Conservation (phyloP, 1,140 invertebrate species). For the Lethocerus indicus region DNA sequence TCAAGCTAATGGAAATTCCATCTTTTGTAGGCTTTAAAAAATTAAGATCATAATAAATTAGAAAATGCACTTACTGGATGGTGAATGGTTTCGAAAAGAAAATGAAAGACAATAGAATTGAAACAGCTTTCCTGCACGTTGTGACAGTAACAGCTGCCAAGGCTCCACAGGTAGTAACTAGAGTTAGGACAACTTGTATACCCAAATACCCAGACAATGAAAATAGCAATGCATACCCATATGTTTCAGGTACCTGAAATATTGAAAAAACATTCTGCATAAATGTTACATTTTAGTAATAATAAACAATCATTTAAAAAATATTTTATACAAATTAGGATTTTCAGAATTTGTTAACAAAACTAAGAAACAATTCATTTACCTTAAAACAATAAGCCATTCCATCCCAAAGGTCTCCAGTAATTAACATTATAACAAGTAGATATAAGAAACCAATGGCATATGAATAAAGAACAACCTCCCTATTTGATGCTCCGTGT, state of each 20-base stretch:
- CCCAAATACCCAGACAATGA: slow-evolving; percentile 81
- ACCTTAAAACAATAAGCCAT: slow-evolving; percentile 63
- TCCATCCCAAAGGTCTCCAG: slow-evolving; percentile 57
- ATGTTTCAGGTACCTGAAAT: slow-evolving; percentile 57
- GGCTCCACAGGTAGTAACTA: slow-evolving; percentile 75
- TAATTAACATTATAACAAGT: slow-evolving; percentile 50
- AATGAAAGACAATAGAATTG: slow-evolving; percentile 82
- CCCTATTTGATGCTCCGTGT: slow-evolving; percentile 64
- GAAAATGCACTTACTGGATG: slow-evolving; percentile 54
- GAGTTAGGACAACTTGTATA: slow-evolving; percentile 74
- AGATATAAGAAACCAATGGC: slow-evolving; percentile 75
- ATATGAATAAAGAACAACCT: slow-evolving; percentile 90
- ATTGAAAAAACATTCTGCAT: slow-evolving; percentile 10
- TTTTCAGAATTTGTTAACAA: neutral
- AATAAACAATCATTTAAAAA: neutral
- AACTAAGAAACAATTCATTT: slow-evolving; percentile 21
- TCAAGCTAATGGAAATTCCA: neutral
- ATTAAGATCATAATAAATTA: neutral
- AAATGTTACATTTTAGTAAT: too few species aligned
- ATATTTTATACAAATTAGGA: neutral
- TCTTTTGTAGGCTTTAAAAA: neutral
- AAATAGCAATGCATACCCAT: slow-evolving; percentile 72
- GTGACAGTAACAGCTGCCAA: slow-evolving; percentile 82
- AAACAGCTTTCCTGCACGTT: slow-evolving; percentile 74
- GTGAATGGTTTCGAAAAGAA: slow-evolving; percentile 92